Evolutionary conservation across 2,113 vertebrate genomes (phyloP).

Genomic region (Hystrix brachyura): DNA sequence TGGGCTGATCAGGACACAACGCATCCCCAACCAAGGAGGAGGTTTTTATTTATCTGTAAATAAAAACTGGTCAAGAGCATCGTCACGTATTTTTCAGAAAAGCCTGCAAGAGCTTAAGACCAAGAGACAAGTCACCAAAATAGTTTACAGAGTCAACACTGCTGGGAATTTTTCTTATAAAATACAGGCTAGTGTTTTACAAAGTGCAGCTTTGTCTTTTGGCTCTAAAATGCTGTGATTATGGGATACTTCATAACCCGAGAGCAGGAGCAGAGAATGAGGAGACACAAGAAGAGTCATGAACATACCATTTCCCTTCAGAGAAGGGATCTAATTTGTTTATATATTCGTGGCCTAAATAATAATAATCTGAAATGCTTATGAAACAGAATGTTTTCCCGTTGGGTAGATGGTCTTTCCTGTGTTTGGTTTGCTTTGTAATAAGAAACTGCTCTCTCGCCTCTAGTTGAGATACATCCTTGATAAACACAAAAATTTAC

Average conservation of each 20-base stretch:
- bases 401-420: background rate
- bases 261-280: background rate
- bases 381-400: background rate
- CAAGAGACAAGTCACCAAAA: conserved; percentile 44
- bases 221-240: background rate
- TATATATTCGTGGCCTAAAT: background rate
- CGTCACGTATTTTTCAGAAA: background rate
- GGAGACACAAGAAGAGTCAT: background rate
- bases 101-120: background rate
- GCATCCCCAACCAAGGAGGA: background rate
- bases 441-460: conserved; percentile 51
- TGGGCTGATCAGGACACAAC: background rate
- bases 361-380: background rate
- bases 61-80: background rate
- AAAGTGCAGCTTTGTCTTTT: background rate
- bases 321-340: conserved; percentile 6
- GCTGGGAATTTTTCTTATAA: background rate
- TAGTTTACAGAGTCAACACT: background rate
- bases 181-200: background rate
- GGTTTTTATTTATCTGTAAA: background rate
- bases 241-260: background rate
- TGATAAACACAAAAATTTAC: conserved; percentile 36
- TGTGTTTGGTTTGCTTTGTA: background rate
- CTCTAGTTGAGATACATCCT: background rate
- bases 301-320: background rate